A percentile compares a stretch with the other conserved stretches of the same genome.
phyloP scores from a whole-genome alignment of 2,113 vertebrate species.

The Bombycilla garrulus region DNA sequence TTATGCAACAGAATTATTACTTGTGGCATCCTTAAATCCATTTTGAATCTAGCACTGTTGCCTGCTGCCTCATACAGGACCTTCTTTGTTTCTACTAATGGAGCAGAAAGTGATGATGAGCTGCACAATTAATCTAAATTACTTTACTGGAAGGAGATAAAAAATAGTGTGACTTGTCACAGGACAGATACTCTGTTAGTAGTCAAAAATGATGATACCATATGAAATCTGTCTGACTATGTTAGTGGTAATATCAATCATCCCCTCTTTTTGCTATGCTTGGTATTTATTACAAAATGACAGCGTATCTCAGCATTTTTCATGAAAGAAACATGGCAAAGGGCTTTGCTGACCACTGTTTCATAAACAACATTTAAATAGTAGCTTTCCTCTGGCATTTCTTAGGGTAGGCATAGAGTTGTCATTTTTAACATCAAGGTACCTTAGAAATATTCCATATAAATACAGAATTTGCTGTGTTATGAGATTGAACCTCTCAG shows the following conservation, averaged over 20 bases:
- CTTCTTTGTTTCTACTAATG: conserved; percentile 52
- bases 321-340: neutral
- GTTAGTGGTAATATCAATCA: neutral
- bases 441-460: neutral
- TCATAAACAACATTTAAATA: neutral
- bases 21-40: conserved; percentile 41
- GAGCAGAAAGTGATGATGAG: conserved; percentile 51
- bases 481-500: neutral
- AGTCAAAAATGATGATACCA: neutral
- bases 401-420: neutral
- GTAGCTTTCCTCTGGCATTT: neutral
- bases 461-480: neutral
- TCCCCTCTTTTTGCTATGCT: neutral
- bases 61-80: conserved; percentile 42
- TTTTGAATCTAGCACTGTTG: conserved; percentile 17
- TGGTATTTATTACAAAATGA: neutral
- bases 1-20: conserved; percentile 54
- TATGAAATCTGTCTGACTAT: neutral
- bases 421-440: neutral
- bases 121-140: conserved; percentile 47
- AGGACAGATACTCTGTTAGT: neutral
- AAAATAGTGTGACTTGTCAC: neutral
- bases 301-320: neutral
- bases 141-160: conserved; percentile 48
- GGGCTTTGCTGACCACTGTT: neutral